Evolutionary conservation across 2,797 vertebrate genomes (phyloP).

Genomic region (Phoeniculus purpureus): DNA sequence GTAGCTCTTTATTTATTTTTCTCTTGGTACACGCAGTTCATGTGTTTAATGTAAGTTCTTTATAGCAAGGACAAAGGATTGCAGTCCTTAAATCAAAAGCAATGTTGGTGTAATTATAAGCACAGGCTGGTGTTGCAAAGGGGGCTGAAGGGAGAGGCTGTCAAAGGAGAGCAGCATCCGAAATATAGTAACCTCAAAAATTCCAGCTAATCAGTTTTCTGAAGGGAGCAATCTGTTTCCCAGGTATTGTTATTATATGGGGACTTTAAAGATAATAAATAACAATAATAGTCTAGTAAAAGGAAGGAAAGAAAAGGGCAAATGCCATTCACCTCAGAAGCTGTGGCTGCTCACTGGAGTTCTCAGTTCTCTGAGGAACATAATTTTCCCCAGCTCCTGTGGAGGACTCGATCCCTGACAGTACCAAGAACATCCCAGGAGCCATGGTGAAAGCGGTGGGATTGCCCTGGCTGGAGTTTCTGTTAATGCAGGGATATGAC

Average conservation of each 20-base stretch:
- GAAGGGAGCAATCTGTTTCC: conserved; percentile 64
- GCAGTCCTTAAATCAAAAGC: conserved; percentile 75
- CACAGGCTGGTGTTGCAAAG: conserved; percentile 46
- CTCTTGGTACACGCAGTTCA: conserved; percentile 51
- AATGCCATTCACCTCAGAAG: conserved; percentile 56
- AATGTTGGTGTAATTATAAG: conserved; percentile 72
- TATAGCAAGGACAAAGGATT: conserved; percentile 72
- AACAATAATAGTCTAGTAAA: conserved; percentile 58
- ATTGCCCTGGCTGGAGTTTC: not conserved
- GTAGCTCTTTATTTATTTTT: conserved; percentile 72
- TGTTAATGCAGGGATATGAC: not conserved
- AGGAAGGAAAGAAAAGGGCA: conserved; percentile 56
- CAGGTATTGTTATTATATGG: conserved; percentile 62
- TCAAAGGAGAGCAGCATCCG: conserved; percentile 64
- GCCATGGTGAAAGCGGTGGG: not conserved
- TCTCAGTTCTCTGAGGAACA: conserved; percentile 21
- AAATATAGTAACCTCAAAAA: conserved; percentile 77
- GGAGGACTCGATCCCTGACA: not conserved
- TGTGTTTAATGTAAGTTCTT: conserved; percentile 72
- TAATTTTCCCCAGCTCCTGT: conserved; percentile 10
- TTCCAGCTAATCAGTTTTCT: conserved; percentile 72
- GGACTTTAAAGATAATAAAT: conserved; percentile 70
- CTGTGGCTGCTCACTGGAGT: conserved; percentile 35
- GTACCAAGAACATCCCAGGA: not conserved
- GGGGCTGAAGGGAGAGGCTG: conserved; percentile 70